These are phyloP conservation scores for Rhorus exstirpatorius DNA, from an alignment of 2,888 invertebrate genomes.

Conservation along the genomic window DNA sequence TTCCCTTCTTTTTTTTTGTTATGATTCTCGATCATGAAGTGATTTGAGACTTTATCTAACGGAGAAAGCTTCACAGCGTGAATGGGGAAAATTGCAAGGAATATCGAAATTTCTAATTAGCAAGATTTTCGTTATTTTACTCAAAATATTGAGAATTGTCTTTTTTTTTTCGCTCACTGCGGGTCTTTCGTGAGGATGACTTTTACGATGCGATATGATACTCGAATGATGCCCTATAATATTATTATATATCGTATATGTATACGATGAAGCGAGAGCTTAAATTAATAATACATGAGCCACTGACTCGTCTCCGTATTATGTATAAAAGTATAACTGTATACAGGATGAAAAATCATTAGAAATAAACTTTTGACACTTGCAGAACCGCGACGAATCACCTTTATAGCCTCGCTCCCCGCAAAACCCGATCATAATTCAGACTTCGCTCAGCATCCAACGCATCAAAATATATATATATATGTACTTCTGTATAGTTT, in stretches of 20 bases:
- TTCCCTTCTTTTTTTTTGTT: neutral
- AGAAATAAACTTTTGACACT: conserved; percentile 84
- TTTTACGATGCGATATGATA: conserved; percentile 36
- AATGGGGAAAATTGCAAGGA: too few relatives aligned
- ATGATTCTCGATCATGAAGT: neutral
- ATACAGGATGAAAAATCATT: conserved; percentile 74
- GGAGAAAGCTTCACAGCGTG: too few relatives aligned
- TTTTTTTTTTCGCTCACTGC: neutral
- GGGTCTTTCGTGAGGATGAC: conserved; percentile 42
- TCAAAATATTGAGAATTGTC: conserved; percentile 7
- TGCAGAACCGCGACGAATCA: conserved; percentile 85
- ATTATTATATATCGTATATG: conserved; percentile 1
- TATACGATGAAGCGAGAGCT: conserved; percentile 51
- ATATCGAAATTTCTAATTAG: too few relatives aligned
- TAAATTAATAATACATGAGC: conserved; percentile 82
- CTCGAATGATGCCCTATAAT: conserved; percentile 55
- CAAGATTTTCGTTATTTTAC: conserved; percentile 12
- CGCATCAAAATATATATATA: conserved; percentile 21
- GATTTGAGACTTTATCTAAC: neutral
- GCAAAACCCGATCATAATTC: conserved; percentile 80
- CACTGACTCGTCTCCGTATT: conserved; percentile 72
- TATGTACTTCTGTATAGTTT: conserved; percentile 7
- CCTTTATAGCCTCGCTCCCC: conserved; percentile 81
- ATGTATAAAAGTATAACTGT: conserved; percentile 43
- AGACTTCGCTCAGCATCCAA: conserved; percentile 75